Evolutionary conservation across 2,888 invertebrate genomes (phyloP).

Genomic region (Emmelina monodactyla): DNA sequence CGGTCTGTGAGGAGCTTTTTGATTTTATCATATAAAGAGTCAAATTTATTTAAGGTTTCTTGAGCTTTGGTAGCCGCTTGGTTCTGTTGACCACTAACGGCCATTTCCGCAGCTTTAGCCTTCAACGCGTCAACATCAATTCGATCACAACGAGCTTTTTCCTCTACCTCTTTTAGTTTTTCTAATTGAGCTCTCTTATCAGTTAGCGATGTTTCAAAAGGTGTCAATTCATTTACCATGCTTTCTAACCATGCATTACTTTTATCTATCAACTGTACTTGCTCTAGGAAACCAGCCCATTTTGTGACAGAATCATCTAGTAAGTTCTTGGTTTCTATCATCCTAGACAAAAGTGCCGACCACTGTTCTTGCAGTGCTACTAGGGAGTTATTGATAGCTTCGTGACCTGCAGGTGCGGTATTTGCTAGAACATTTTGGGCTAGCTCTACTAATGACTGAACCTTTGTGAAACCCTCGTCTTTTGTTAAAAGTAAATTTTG

Average conservation of each 20-base stretch:
- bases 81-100: conserved; percentile 84
- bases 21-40: conserved; percentile 77
- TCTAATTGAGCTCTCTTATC: conserved; percentile 89
- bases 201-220: conserved; percentile 80
- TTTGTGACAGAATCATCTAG: conserved; percentile 89
- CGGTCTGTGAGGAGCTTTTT: conserved; percentile 79
- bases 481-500: conserved; percentile 90
- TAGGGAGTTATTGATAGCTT: conserved; percentile 83
- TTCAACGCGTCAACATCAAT: conserved; percentile 88
- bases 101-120: conserved; percentile 84
- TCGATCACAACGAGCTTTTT: conserved; percentile 88
- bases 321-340: conserved; percentile 88
- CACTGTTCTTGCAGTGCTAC: conserved; percentile 88
- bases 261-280: conserved; percentile 85
- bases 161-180: conserved; percentile 84
- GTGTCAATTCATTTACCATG: conserved; percentile 76
- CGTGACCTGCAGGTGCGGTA: conserved; percentile 88
- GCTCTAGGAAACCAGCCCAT: conserved; percentile 90
- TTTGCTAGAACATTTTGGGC: conserved; percentile 91
- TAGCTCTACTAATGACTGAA: conserved; percentile 87
- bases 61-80: conserved; percentile 85
- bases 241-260: conserved; percentile 80
- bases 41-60: conserved; percentile 84
- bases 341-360: conserved; percentile 85
- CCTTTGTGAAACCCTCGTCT: conserved; percentile 90